Percentiles rank a stretch among this genome's conserved stretches.
Evolutionary conservation across 1,140 invertebrate genomes (phyloP).

Genomic region (Andricus grossulariae): DNA sequence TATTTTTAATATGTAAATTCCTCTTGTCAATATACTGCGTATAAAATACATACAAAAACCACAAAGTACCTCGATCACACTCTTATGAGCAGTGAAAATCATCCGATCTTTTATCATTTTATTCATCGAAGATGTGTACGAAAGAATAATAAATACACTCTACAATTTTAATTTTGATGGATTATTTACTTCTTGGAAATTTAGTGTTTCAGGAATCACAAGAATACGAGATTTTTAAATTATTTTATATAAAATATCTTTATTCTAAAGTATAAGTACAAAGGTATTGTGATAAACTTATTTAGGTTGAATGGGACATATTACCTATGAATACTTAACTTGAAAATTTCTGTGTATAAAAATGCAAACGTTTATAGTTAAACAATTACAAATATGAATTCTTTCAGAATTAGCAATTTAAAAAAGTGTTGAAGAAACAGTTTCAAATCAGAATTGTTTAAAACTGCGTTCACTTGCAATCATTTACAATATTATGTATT

Average conservation of each 20-base stretch:
- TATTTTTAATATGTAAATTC: constrained; percentile 27
- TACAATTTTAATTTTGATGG: not conserved
- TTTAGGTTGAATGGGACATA: not conserved
- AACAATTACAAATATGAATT: too few relatives aligned
- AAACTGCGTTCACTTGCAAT: too few relatives aligned
- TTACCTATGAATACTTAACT: too few relatives aligned
- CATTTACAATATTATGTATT: too few relatives aligned
- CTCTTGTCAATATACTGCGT: constrained; percentile 27
- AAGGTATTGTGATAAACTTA: not conserved
- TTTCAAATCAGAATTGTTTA: too few relatives aligned
- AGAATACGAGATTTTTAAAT: not conserved
- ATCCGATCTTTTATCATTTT: not conserved
- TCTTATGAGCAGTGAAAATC: constrained; percentile 3
- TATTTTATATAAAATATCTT: constrained; percentile 15
- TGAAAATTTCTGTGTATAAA: too few relatives aligned
- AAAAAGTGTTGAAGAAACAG: too few relatives aligned
- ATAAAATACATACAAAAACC: not conserved
- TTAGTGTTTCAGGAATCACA: not conserved
- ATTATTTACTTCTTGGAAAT: not conserved
- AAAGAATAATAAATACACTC: not conserved
- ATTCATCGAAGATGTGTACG: not conserved
- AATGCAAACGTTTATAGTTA: too few relatives aligned
- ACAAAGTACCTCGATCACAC: constrained; percentile 15
- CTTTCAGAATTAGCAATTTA: too few relatives aligned
- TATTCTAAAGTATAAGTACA: constrained; percentile 5